These are phyloP conservation scores for Alosa sapidissima DNA, from an alignment of 2,797 vertebrate species.

Conservation along the genomic window DNA sequence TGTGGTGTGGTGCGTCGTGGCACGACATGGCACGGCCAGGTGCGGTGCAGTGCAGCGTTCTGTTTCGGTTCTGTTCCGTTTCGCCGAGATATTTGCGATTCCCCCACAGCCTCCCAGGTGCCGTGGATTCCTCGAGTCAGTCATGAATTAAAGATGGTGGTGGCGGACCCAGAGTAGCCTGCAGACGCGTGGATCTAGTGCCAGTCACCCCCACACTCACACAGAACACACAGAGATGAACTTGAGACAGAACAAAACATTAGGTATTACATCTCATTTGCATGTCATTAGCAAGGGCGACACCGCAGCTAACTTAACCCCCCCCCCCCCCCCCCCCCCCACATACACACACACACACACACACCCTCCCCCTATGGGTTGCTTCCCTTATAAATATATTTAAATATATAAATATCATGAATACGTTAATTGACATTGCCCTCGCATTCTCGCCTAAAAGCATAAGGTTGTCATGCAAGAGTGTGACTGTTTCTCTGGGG, in stretches of 20 bases:
- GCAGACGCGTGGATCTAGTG: constrained; percentile 33
- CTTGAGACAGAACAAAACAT: constrained; percentile 72
- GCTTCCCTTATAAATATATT: constrained; percentile 80
- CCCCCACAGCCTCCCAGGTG: constrained; percentile 38
- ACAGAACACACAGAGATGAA: constrained; percentile 60
- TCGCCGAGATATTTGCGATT: constrained; percentile 9
- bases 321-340: constrained; percentile 54
- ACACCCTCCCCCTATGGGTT: constrained; percentile 68
- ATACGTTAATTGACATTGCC: constrained; percentile 74
- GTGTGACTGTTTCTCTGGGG: constrained; percentile 55
- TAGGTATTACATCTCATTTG: constrained; percentile 71
- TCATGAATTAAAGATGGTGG: constrained; percentile 51
- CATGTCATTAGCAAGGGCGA: constrained; percentile 76
- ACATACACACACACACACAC: background rate
- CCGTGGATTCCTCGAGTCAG: background rate
- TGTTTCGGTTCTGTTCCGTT: background rate
- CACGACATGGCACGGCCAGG: background rate
- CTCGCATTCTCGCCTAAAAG: constrained; percentile 63
- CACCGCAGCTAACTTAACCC: constrained; percentile 34
- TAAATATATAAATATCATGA: constrained; percentile 83
- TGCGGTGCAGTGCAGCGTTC: background rate
- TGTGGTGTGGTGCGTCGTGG: background rate
- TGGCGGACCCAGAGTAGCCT: constrained; percentile 26
- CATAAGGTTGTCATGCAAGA: constrained; percentile 40
- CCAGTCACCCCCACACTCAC: constrained; percentile 49